A percentile compares a stretch with the other conserved stretches of the same genome.
These are phyloP conservation scores for Scaptomyza caliginosa DNA, from an alignment of 2,888 invertebrate genomes.

Conservation along the genomic window DNA sequence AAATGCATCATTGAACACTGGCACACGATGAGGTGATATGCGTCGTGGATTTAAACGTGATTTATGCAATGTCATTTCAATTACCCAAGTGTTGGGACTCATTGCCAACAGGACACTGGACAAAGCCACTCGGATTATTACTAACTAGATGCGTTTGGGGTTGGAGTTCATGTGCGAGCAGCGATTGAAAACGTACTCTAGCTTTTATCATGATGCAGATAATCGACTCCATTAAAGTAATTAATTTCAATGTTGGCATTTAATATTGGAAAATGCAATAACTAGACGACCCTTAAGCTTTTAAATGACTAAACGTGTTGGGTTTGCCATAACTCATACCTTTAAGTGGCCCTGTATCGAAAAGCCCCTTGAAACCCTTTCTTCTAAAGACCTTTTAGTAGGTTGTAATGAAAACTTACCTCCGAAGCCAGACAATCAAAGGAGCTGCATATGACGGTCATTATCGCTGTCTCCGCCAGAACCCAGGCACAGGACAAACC, in stretches of 20 bases:
- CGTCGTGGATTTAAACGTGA: conserved; percentile 39
- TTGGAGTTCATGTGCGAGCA: not conserved
- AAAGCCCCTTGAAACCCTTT: not conserved
- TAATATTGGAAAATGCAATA: conserved; percentile 12
- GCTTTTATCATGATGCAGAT: conserved; percentile 37
- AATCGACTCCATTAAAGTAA: conserved; percentile 47
- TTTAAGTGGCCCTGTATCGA: too few species aligned
- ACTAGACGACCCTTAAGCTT: not conserved
- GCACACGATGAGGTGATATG: conserved; percentile 26
- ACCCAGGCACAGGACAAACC: conserved; percentile 75
- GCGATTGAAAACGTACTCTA: conserved; percentile 31
- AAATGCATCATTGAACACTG: conserved; percentile 50
- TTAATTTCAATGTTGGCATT: conserved; percentile 30
- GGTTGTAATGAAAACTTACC: too few species aligned
- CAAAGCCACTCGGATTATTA: not conserved
- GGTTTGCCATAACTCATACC: too few species aligned
- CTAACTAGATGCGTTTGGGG: conserved; percentile 38
- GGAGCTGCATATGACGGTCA: conserved; percentile 71
- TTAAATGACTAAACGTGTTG: not conserved
- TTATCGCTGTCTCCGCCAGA: conserved; percentile 65
- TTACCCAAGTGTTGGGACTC: conserved; percentile 64
- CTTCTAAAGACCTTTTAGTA: too few species aligned
- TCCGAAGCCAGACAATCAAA: conserved; percentile 75
- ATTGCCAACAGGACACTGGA: conserved; percentile 60
- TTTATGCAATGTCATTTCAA: conserved; percentile 65